Conservation (phyloP, 2,113 vertebrate species). For the Bufo bufo region DNA sequence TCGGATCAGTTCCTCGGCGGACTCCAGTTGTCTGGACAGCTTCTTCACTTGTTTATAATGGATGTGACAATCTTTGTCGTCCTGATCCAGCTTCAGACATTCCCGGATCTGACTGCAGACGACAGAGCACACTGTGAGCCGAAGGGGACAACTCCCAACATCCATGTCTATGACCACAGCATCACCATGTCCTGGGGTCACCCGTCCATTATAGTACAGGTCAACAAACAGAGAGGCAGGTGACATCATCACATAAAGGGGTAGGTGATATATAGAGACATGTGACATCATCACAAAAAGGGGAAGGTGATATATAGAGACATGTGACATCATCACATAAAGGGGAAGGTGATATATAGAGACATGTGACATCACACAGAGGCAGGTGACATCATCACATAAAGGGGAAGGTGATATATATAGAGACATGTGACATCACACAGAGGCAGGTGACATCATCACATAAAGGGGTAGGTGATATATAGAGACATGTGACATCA, state of each 20-base stretch:
- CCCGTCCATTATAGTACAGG: neutral
- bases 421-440: too few relatives aligned
- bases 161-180: neutral
- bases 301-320: too few relatives aligned
- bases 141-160: neutral
- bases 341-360: too few relatives aligned
- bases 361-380: too few relatives aligned
- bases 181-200: neutral
- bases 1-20: conserved; percentile 75
- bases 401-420: too few relatives aligned
- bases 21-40: conserved; percentile 80
- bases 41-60: conserved; percentile 86
- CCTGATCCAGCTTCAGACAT: conserved; percentile 83
- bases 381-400: too few relatives aligned
- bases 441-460: too few relatives aligned
- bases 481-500: too few relatives aligned
- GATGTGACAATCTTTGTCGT: conserved; percentile 80
- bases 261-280: too few relatives aligned
- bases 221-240: neutral
- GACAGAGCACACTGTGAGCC: neutral
- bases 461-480: too few relatives aligned
- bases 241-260: neutral
- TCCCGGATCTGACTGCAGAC: conserved; percentile 77
- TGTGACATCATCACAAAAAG: too few relatives aligned
- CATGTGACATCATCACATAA: too few relatives aligned